Conservation (phyloP, 2,113 vertebrate species). For the Cryptomyrus ogoouensis region DNA sequence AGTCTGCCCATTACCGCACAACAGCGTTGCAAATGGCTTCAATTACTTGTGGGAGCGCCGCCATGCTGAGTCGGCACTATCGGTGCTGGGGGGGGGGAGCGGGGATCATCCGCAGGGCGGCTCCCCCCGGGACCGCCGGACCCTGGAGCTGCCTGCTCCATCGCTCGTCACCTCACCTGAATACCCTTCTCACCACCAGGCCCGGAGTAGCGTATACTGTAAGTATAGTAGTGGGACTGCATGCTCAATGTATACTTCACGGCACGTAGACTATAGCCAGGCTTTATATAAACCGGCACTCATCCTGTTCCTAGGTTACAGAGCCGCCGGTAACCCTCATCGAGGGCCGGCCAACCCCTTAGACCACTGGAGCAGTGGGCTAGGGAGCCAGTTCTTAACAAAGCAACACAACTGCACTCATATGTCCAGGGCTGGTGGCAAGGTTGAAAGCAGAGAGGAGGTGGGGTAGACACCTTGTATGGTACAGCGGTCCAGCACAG, state of each 20-base stretch:
- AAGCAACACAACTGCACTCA: background rate
- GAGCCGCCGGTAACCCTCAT: background rate
- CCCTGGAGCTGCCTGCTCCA: background rate
- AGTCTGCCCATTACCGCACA: conserved; percentile 69
- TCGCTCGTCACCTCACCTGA: background rate
- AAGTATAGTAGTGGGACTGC: background rate
- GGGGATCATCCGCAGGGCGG: conserved; percentile 39
- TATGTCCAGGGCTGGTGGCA: background rate
- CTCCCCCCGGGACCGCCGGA: background rate
- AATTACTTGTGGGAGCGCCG: conserved; percentile 58
- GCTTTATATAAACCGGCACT: background rate
- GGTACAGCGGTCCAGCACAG: background rate
- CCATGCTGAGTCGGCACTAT: conserved; percentile 69
- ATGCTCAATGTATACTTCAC: background rate
- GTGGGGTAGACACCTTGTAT: background rate
- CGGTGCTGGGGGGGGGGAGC: conserved; percentile 46
- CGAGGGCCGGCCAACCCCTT: background rate
- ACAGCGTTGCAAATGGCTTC: conserved; percentile 73
- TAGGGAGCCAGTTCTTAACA: background rate
- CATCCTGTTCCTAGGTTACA: background rate
- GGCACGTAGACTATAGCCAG: background rate
- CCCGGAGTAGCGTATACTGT: background rate
- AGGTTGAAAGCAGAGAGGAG: background rate
- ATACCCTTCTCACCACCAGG: background rate
- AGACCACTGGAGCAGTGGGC: background rate